Conservation (phyloP, 2,888 invertebrate genomes). For the Drosophila meridiana region DNA sequence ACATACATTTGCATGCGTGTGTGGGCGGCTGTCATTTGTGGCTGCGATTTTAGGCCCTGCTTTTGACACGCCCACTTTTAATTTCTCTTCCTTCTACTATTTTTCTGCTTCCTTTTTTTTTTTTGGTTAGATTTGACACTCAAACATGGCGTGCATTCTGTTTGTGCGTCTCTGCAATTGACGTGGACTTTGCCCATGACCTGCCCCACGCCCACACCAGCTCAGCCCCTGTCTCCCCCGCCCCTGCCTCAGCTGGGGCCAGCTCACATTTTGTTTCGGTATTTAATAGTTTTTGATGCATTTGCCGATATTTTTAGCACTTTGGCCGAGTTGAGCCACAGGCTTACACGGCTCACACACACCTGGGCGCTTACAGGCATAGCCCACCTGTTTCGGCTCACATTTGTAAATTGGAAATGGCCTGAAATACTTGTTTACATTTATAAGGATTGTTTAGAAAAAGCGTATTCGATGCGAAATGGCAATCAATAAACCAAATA, state of each 20-base stretch:
- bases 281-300: conserved; percentile 24
- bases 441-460: neutral
- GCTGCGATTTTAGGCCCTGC: conserved; percentile 29
- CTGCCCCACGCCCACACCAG: conserved; percentile 12
- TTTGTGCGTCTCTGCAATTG: conserved; percentile 38
- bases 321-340: neutral
- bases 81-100: neutral
- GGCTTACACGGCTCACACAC: neutral
- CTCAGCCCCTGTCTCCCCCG: neutral
- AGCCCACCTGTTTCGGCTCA: neutral
- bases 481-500: conserved; percentile 4
- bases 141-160: conserved; percentile 42
- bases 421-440: neutral
- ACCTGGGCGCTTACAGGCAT: neutral
- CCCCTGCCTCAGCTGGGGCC: neutral
- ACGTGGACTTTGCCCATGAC: conserved; percentile 36
- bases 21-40: neutral
- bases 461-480: neutral
- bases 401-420: neutral
- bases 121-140: conserved; percentile 30
- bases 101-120: conserved; percentile 7
- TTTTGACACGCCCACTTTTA: conserved; percentile 39
- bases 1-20: neutral
- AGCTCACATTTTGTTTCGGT: conserved; percentile 4
- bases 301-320: conserved; percentile 22